Base-by-base conservation (phyloP, 2,113 vertebrate species). In the Xenopus laevis region DNA sequence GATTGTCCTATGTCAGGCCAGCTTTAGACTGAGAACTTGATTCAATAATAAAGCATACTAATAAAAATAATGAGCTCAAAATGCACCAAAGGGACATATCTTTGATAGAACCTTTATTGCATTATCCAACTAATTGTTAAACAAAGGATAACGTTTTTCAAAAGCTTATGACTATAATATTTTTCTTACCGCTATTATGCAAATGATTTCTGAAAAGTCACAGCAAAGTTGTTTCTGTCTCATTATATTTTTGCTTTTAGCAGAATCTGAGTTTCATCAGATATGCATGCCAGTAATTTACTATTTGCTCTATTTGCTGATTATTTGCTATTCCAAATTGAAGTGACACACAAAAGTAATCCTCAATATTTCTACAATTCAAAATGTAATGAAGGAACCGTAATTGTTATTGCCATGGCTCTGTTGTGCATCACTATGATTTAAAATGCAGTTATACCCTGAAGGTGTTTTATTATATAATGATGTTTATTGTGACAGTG, bases 331-430 rank as follows among this genome's bases (percentile, higher is more conserved):
- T 27, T 13, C 18, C 13, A 40, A 13, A 30, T 72, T 65, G n/a
- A 45, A 72, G n/a, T 57, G 61, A 65, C 50, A 72, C 40, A 72
- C 50, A 72, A 72, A 72, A 21, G 40, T 55, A 65, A 65, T 72
- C 47, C 13, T 27, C 50, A 65, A 55, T 45, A 57, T 62, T 65
- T 27, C 64, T 57, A 52, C 50, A 72, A 72, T 52, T 72, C 47
- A 65, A 72, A 65, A 72, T 72, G 47, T 72, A 72, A 72, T 72
- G 50, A 72, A 72, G 71, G 62, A 40, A 57, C 53, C 65, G 47
- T 65, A 72, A 72, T 72, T 72, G 52, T 72, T 65, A 72, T 72
- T 72, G 64, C 62, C 16, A 55, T 65, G 55, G 30, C 71, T 50
- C 61, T 21, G 27, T 55, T 45, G 61, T 72, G 71, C 62, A 65